Evolutionary conservation across 2,888 invertebrate species (phyloP), one percentile per base, ranked within the genome.

Genomic region (Tachystola acroxantha): DNA sequence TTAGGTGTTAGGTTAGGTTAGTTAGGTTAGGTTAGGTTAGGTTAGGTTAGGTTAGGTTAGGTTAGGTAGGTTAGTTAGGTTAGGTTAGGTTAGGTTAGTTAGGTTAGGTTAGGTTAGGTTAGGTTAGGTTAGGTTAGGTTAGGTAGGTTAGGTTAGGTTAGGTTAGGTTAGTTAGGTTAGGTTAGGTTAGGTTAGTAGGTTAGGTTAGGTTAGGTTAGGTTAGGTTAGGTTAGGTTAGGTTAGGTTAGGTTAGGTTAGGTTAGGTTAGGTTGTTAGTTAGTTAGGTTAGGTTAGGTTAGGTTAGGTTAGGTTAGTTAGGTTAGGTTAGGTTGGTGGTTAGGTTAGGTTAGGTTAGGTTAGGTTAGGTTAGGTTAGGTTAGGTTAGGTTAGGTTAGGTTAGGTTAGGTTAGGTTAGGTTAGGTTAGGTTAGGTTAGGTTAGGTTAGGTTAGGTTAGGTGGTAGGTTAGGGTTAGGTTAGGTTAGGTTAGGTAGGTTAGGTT

Each of bases 361-460:
- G 36, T 32, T 37, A 33, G 32, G 37, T 32, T 37, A 28, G 32
- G 37, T 32, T 37, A 32, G 32, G 37, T 32, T 37, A 32, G 37
- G 37, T 37, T 37, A 37, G 37, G 37, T 37, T 37, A 30, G 38
- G 38, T 34, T 34, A 39, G 46, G 46, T 43, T 46, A 43, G 43
- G 43, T 46, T 46, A 46, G 46, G 46, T 43, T 46, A 46, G 46
- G 43, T 46, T 46, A 44, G 46, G 46, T 46, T 46, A 46, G 44
- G 46, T 46, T 46, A 44, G 46, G 46, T 44, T 46, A 42, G 46
- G 44, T 46, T 46, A 46, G 46, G 46, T 46, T 46, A 46, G 46
- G 46, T 46, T 46, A 46, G 46, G 46, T n/a, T n/a, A n/a, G n/a
- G n/a, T n/a, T n/a, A n/a, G n/a, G n/a, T n/a, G n/a, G n/a, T n/a